Evolutionary conservation across 2,888 invertebrate species (phyloP), one percentile per base, ranked within the genome.

Genomic region (Dichetophora obliterata): DNA sequence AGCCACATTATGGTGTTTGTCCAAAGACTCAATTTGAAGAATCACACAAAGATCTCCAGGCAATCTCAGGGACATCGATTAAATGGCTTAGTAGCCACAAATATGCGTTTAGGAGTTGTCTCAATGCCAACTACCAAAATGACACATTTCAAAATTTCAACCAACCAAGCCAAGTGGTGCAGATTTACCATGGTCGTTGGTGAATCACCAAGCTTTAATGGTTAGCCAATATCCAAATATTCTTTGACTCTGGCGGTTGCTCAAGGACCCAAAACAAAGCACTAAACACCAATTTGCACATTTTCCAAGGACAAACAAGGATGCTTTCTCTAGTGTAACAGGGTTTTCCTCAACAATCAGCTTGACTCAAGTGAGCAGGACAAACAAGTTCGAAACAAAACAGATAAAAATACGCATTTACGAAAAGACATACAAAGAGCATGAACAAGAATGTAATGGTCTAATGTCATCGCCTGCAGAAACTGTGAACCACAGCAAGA

Each of bases 151-250:
- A 16, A 72, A 16, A 16, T 72, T 48, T 43, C 22, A 37, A 22
- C 11, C 43, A 72, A 19, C 65, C 24, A n/a, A 57, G 71, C 48
- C 22, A 68, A 31, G 14, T 57, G 34, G 16, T 37, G 14, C 5
- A n/a, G 19, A 34, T 57, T 37, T 50, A 59, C 43, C 59, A 57
- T 71, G 71, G 71, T 59, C 71, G n/a, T 77, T 77, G 75, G 73
- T 76, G 77, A 68, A 75, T 78, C 43, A 61, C 54, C 65, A 69
- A 76, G 72, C 77, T 37, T 71, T 78, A 24, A 63, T 79, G 80
- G 81, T 80, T 79, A 81, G 80, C 81, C 80, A 77, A 76, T 76
- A 69, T 75, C 75, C 77, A 81, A 77, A 77, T 43, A 78, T 65
- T 54, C 71, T 80, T 80, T 80, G 79, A 77, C 79, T 78, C 78